A percentile compares a stretch with the other conserved stretches of the same genome.
phyloP scores from a whole-genome alignment of 2,113 vertebrate genomes.

The Caranx ignobilis region DNA sequence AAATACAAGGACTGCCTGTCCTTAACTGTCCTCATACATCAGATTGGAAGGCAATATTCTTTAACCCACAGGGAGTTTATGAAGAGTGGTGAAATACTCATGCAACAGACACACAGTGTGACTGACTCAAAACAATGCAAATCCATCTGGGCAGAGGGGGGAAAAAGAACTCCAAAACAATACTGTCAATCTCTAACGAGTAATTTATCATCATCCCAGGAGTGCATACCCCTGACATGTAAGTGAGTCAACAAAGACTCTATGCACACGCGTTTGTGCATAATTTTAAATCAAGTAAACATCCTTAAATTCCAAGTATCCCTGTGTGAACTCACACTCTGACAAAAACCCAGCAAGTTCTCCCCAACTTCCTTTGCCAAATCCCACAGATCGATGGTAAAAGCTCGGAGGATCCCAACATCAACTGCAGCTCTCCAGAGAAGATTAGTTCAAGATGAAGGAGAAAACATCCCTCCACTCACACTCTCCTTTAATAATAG shows the following conservation, averaged over 20 bases:
- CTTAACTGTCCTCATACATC: slow-evolving; percentile 51
- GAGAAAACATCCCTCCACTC: slow-evolving; percentile 55
- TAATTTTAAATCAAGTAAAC: slow-evolving; percentile 69
- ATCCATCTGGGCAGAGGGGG: slow-evolving; percentile 33
- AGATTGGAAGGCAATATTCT: slow-evolving; percentile 27
- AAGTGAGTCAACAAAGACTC: slow-evolving; percentile 65
- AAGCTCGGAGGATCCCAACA: slow-evolving; percentile 73
- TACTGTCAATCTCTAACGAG: slow-evolving; percentile 57
- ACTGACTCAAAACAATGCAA: slow-evolving; percentile 42
- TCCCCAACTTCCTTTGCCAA: slow-evolving; percentile 63
- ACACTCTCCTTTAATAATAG: slow-evolving; percentile 46
- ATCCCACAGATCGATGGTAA: slow-evolving; percentile 76
- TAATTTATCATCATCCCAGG: slow-evolving; percentile 54
- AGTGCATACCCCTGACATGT: slow-evolving; percentile 42
- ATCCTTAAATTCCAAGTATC: slow-evolving; percentile 54
- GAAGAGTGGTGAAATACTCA: slow-evolving; percentile 51
- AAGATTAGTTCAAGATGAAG: slow-evolving; percentile 78
- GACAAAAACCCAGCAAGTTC: slow-evolving; percentile 63
- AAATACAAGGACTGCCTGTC: slow-evolving; percentile 50
- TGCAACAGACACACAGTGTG: slow-evolving; percentile 27
- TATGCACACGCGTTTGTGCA: slow-evolving; percentile 50
- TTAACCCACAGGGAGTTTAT: slow-evolving; percentile 40
- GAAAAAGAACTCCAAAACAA: slow-evolving; percentile 42
- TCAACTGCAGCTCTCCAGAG: slow-evolving; percentile 75
- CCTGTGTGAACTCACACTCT: slow-evolving; percentile 58